Conservation (phyloP, 2,113 vertebrate species). For the Coptodon rendalli region DNA sequence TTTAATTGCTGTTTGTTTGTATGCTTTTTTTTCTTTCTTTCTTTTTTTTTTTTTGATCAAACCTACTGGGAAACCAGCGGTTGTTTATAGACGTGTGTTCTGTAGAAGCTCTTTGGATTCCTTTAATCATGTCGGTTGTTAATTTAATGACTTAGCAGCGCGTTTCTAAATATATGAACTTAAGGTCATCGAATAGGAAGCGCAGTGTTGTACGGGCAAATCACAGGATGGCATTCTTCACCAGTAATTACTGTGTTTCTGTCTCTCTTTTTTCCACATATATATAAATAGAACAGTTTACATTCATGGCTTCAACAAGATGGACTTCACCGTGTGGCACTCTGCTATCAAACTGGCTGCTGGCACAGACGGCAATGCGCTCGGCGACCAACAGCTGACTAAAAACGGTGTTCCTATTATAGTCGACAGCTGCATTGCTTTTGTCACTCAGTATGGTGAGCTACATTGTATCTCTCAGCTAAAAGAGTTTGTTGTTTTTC, state of each 20-base stretch:
- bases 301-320: constrained; percentile 82
- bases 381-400: constrained; percentile 93
- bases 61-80: background rate
- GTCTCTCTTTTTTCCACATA: background rate
- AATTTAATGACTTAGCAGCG: constrained; percentile 1
- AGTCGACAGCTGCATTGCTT: constrained; percentile 93
- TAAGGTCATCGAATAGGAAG: background rate
- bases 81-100: constrained; percentile 18
- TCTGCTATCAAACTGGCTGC: constrained; percentile 89
- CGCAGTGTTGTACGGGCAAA: background rate
- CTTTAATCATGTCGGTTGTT: constrained; percentile 38
- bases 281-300: constrained; percentile 81
- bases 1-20: constrained; percentile 45
- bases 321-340: constrained; percentile 90
- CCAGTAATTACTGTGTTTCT: background rate
- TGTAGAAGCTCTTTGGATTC: background rate
- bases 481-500: background rate
- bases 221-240: background rate
- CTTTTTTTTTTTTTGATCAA: constrained; percentile 3
- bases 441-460: constrained; percentile 97
- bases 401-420: constrained; percentile 92
- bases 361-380: constrained; percentile 85
- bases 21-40: background rate
- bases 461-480: background rate
- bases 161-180: background rate